Base-by-base conservation (phyloP, 2,113 vertebrate genomes). In the Acinonyx jubatus region DNA sequence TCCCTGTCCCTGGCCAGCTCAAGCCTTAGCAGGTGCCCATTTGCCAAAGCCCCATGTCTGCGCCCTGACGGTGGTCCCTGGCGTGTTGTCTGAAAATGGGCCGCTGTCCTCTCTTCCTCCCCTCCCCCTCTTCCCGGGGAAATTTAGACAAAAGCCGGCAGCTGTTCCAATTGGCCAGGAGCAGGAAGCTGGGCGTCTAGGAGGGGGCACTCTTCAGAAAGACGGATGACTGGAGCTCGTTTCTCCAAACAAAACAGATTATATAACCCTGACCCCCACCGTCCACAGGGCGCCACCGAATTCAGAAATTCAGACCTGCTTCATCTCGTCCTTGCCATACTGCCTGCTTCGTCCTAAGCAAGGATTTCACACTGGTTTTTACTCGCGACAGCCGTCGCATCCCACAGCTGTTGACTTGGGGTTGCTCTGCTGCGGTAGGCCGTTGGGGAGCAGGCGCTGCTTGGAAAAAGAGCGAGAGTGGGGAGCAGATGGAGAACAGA, bases 291-390 rank as follows among this genome's bases (percentile, higher is more conserved):
- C 63, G 4, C 0, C 0, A 0, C n/a, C 41, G 36, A 27, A 27
- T 52, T 27, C 57, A 7, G 48, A 68, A 68, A 76, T 29, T 29
- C 48, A 19, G 57, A 55, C 33, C 38, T 33, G 11, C 25, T 29
- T 23, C 10, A 48, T 10, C 16, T 5, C 1, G 38, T 11, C 48
- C 14, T 41, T 10, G 6, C 65, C 7, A 4, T 8, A 1, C 1
- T 0, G 8, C 61, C 33, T 4, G 14, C 55, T 57, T 45, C 13
- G 9, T 74, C 48, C 25, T 78, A 10, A 18, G 25, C n/a, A 61
- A 45, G 29, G 55, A 45, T 29, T 69, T 27, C 4, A 1, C 41
- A 41, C 50, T 55, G 78, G 36, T 7, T 4, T 50, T 69, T 36
- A 45, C n/a, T 21, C 16, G 0, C 0, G 12, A 68, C 36, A 81